phyloP scores from a whole-genome alignment of 2,113 vertebrate species.

The Cnemophilus loriae region DNA sequence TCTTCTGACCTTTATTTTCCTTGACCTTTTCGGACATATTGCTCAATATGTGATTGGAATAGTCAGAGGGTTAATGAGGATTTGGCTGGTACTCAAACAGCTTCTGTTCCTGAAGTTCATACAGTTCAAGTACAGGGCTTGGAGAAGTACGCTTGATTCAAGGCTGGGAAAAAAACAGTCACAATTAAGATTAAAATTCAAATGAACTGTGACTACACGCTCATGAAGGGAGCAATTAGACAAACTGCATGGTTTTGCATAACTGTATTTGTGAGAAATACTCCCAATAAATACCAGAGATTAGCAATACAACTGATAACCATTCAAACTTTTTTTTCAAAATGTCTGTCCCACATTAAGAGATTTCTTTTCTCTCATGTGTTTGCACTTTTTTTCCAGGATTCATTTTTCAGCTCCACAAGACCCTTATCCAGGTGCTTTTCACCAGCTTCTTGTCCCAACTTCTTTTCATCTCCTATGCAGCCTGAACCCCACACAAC shows the following conservation, averaged over 20 bases:
- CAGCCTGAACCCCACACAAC: not conserved
- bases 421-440: not conserved
- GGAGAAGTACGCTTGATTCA: not conserved
- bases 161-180: not conserved
- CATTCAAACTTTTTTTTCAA: not conserved
- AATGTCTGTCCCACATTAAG: not conserved
- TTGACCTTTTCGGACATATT: not conserved
- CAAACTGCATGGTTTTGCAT: not conserved
- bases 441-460: not conserved
- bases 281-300: not conserved
- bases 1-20: not conserved
- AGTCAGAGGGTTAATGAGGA: not conserved
- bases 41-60: not conserved
- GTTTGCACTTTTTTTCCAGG: not conserved
- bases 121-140: not conserved
- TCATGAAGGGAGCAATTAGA: not conserved
- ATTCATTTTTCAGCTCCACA: not conserved
- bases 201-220: not conserved
- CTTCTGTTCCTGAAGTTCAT: not conserved
- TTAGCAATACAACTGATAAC: not conserved
- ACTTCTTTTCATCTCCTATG: accelerated
- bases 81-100: not conserved
- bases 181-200: not conserved
- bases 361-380: not conserved
- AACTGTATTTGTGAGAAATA: not conserved